phyloP scores from a whole-genome alignment of 1,140 invertebrate genomes.

The Drosophila simulans region DNA sequence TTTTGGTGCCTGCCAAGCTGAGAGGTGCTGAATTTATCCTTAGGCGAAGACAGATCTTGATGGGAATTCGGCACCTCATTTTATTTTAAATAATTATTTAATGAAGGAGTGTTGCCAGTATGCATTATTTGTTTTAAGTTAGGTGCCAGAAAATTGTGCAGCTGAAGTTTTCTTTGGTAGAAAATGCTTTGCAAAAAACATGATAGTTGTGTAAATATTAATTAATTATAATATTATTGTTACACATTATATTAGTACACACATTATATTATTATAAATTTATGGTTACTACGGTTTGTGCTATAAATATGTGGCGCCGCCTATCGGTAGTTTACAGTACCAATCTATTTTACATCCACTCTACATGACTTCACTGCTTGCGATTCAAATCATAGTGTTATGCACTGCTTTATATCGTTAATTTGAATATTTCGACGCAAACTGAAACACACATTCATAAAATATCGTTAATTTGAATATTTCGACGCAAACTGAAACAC shows the following conservation, averaged over 20 bases:
- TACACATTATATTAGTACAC: too few relatives aligned
- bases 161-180: too few relatives aligned
- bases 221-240: too few relatives aligned
- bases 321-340: background rate
- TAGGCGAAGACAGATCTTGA: conserved; percentile 3
- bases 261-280: background rate
- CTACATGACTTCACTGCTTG: background rate
- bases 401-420: background rate
- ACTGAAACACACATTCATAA: too few relatives aligned
- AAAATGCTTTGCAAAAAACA: too few relatives aligned
- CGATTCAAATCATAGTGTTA: too few relatives aligned
- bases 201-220: too few relatives aligned
- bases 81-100: conserved; percentile 42
- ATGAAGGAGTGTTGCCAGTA: background rate
- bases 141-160: background rate
- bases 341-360: background rate
- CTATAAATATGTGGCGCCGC: background rate
- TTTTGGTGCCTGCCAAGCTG: conserved; percentile 1
- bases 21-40: conserved; percentile 9
- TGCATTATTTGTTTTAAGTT: background rate
- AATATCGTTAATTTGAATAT: background rate
- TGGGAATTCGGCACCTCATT: conserved; percentile 12
- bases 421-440: background rate
- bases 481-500: too few relatives aligned
- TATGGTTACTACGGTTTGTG: background rate